Conservation (phyloP, 30 jellyfish, hydroid and myxozoan species). For the Mastigias papua region DNA sequence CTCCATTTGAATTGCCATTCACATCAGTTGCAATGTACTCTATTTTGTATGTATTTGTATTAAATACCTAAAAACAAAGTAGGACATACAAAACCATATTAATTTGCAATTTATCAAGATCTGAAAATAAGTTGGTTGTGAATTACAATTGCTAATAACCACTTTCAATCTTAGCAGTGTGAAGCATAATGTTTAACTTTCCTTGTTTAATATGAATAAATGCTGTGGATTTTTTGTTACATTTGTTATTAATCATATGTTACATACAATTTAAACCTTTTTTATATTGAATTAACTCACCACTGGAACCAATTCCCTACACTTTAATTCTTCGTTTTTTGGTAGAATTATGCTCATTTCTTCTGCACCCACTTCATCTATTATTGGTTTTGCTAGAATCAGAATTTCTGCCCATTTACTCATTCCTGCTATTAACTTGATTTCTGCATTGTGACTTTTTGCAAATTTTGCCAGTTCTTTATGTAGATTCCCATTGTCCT, state of each 20-base stretch:
- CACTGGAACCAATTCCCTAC: conserved; percentile 3
- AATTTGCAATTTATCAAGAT: not conserved
- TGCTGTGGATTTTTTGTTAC: too few species aligned
- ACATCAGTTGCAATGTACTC: not conserved
- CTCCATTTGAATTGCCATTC: not conserved
- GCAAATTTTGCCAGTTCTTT: not conserved
- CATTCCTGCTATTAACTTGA: not conserved
- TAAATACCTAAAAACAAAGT: conserved; percentile 25
- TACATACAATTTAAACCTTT: too few species aligned
- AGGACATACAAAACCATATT: not conserved
- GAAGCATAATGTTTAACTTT: too few species aligned
- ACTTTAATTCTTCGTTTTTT: not conserved
- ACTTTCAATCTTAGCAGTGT: too few species aligned
- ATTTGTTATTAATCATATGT: too few species aligned
- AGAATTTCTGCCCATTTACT: conserved; percentile 16
- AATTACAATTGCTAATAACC: too few species aligned
- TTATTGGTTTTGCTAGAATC: not conserved
- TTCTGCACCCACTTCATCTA: conserved; percentile 20
- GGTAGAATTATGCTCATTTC: conserved; percentile 20
- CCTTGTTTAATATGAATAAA: too few species aligned
- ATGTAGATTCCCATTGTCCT: not conserved
- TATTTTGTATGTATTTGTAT: conserved; percentile 20
- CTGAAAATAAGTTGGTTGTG: too few species aligned
- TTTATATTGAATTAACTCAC: too few species aligned
- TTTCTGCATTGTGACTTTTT: not conserved